These are phyloP conservation scores for Lasioglossum leucozonium DNA, from an alignment of 2,888 invertebrate species.

Conservation along the genomic window DNA sequence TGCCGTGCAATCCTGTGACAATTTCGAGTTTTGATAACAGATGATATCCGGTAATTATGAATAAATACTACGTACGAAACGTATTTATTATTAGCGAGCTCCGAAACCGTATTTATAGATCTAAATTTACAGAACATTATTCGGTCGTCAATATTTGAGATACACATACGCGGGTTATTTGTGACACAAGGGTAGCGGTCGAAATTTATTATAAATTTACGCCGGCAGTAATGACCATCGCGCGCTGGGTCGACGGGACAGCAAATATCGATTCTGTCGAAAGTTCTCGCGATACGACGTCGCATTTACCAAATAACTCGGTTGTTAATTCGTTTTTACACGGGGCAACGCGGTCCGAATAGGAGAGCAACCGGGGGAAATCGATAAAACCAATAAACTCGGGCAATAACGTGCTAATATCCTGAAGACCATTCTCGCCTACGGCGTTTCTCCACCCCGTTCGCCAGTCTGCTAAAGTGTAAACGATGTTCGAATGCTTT, in stretches of 20 bases:
- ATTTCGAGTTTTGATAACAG: neutral
- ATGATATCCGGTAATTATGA: neutral
- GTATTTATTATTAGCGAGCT: conserved; percentile 4
- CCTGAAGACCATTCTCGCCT: conserved; percentile 81
- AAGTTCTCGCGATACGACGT: conserved; percentile 24
- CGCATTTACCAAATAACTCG: conserved; percentile 53
- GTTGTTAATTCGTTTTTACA: conserved; percentile 74
- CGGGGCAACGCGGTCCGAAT: conserved; percentile 64
- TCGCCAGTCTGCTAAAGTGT: conserved; percentile 62
- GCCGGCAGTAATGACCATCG: neutral
- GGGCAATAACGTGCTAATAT: conserved; percentile 82
- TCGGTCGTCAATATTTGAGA: neutral
- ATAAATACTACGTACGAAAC: neutral
- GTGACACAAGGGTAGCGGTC: neutral
- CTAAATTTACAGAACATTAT: neutral
- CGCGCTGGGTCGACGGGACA: neutral
- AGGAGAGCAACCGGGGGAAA: conserved; percentile 70
- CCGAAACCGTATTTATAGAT: neutral
- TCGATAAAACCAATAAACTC: conserved; percentile 81
- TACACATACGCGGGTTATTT: neutral
- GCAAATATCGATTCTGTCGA: conserved; percentile 5
- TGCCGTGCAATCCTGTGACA: too few species aligned
- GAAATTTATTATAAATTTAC: conserved; percentile 19
- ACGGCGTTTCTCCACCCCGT: conserved; percentile 67
- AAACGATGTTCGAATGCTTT: conserved; percentile 69